Base-by-base conservation (phyloP, 2,797 vertebrate genomes). In the Apogon hyalosoma region DNA sequence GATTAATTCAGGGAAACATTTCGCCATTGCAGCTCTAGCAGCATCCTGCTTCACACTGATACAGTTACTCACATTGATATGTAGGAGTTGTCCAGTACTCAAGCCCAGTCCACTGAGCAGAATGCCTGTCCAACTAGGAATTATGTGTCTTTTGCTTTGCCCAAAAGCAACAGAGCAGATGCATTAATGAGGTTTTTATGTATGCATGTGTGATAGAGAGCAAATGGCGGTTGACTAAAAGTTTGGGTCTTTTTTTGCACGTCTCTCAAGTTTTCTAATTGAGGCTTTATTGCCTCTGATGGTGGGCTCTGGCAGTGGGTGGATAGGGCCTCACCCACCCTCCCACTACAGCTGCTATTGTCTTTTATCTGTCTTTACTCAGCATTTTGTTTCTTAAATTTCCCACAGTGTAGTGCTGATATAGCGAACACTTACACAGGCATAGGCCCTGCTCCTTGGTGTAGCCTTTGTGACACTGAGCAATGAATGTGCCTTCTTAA, bases 381-480 rank as follows among this genome's bases (percentile, higher is more conserved):
- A 83, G 80, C 85, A 61, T 16, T 84, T 60, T 53, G 51, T 49
- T 56, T 57, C 71, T 59, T 50, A 11, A 48, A 49, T 74, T 59
- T 51, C 18, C 47, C 55, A 56, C 24, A 6, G 45, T 58, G 18
- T 69, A 51, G 49, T 79, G 83, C 82, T 87, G 86, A 86, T 63
- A 19, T 9, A 13, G 79, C 82, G 82, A 64, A 64, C 41, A 11
- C 53, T 57, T 45, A 45, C 54, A 51, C 5, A 45, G 15, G 39
- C 65, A 64, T 1, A 55, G 48, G 52, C 51, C 8, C 18, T 28
- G 68, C 70, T 67, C 63, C 19, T 49, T 63, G 43, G 66, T 67
- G 51, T 39, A 53, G 65, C 42, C 63, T 9, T 79, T 53, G 68
- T 74, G 83, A 87, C 81, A 74, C 67, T 71, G 86, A 88, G 84